Evolutionary conservation across 2,888 invertebrate genomes (phyloP).

Genomic region (Erebia ligea): DNA sequence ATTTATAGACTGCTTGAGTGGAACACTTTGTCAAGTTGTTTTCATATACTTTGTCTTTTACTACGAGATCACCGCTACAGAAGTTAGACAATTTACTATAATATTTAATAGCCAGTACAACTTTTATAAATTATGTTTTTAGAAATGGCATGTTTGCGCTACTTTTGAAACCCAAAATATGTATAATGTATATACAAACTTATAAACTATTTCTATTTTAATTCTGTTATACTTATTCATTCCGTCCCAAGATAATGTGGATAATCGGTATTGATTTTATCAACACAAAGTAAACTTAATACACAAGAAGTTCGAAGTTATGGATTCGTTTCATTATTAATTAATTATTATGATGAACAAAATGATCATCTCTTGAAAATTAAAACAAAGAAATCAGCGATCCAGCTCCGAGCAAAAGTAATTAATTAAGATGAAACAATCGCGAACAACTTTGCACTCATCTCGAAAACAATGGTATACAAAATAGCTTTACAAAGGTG

Average conservation of each 20-base stretch:
- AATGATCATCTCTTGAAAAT: constrained; percentile 35
- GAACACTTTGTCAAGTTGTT: constrained; percentile 62
- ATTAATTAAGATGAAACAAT: constrained; percentile 51
- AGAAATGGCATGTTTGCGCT: too few relatives aligned
- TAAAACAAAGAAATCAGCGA: constrained; percentile 58
- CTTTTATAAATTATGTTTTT: background rate
- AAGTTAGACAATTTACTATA: constrained; percentile 5
- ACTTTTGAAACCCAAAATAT: background rate
- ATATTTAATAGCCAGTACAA: background rate
- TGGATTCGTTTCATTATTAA: constrained; percentile 10
- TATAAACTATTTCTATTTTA: too few relatives aligned
- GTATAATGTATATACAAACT: background rate
- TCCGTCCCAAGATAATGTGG: background rate
- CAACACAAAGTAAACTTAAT: constrained; percentile 29
- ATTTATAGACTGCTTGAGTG: constrained; percentile 58
- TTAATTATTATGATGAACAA: constrained; percentile 43
- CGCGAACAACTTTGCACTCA: constrained; percentile 58
- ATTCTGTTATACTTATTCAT: background rate
- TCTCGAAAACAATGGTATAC: constrained; percentile 44
- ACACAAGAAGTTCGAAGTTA: constrained; percentile 54
- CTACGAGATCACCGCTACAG: constrained; percentile 10
- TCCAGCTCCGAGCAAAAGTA: constrained; percentile 53
- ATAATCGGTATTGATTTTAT: background rate
- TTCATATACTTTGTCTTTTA: constrained; percentile 35
- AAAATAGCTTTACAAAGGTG: constrained; percentile 40